Percentiles rank a stretch among this genome's conserved stretches.
Conservation (phyloP, 2,797 vertebrate species). For the Hypotaenidia okinawae region DNA sequence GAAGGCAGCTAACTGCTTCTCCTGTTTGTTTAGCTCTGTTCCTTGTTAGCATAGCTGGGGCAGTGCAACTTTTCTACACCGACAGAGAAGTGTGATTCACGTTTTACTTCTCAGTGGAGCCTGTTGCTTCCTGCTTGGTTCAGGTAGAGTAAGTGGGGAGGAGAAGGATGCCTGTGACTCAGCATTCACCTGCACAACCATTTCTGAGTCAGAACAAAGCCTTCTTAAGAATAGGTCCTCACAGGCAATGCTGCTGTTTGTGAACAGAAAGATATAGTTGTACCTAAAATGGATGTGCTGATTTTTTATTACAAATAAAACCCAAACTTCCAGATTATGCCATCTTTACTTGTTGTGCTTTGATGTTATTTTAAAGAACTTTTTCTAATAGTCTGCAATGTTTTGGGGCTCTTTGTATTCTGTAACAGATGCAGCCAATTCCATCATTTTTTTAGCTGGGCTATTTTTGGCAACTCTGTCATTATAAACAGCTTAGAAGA, state of each 20-base stretch:
- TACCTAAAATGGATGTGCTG: neutral
- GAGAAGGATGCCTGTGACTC: neutral
- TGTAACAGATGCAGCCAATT: conserved; percentile 57
- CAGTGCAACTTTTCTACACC: neutral
- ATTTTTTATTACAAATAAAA: neutral
- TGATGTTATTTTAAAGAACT: neutral
- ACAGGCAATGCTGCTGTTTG: neutral
- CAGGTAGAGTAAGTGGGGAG: neutral
- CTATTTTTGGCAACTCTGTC: conserved; percentile 58
- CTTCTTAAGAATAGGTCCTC: neutral
- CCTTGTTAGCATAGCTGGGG: neutral
- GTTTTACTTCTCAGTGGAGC: neutral
- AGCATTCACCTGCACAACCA: rapidly evolving
- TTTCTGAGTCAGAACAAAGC: neutral
- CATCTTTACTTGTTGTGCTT: neutral
- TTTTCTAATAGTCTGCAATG: neutral
- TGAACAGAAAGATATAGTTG: neutral
- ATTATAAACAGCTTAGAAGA: conserved; percentile 62
- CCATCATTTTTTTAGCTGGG: conserved; percentile 13
- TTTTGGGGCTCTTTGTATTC: neutral
- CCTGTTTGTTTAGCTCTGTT: neutral
- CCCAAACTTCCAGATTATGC: neutral
- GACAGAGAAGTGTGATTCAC: neutral
- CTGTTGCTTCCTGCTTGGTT: neutral
- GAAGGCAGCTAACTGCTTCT: neutral